phyloP scores from a whole-genome alignment of 2,797 vertebrate genomes.

The Halcyon smyrnensis region DNA sequence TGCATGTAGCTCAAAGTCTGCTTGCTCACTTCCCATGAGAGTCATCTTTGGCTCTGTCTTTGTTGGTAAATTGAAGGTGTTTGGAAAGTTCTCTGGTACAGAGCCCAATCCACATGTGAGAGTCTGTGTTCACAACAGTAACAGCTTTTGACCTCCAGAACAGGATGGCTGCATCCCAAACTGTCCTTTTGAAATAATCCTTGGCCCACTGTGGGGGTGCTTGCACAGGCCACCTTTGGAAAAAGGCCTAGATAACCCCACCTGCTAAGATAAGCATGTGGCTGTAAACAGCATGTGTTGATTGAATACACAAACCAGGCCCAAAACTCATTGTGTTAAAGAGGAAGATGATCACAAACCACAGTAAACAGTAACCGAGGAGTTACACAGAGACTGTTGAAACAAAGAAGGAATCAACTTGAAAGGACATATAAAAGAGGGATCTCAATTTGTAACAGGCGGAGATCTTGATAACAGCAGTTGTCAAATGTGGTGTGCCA shows the following conservation, averaged over 20 bases:
- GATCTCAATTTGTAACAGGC: neutral
- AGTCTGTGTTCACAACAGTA: neutral
- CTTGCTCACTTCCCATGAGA: neutral
- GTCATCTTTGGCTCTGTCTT: neutral
- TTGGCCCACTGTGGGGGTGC: neutral
- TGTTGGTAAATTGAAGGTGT: constrained; percentile 41
- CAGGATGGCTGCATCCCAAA: neutral
- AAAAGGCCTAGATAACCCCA: neutral
- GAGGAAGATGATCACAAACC: neutral
- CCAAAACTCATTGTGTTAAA: neutral
- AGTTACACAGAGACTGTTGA: neutral
- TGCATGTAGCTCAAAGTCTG: neutral
- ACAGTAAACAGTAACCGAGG: neutral
- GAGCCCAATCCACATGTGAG: neutral
- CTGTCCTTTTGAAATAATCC: neutral
- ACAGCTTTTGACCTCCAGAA: neutral
- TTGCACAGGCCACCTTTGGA: neutral
- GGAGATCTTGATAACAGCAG: accelerated
- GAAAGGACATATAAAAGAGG: neutral
- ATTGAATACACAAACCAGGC: neutral
- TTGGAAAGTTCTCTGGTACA: neutral
- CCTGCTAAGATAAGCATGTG: neutral
- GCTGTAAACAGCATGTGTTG: neutral
- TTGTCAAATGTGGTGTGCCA: neutral
- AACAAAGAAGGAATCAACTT: neutral